A percentile compares a stretch with the other conserved stretches of the same genome.
phyloP scores from a whole-genome alignment of 2,797 vertebrate species.

The Macropodus opercularis region DNA sequence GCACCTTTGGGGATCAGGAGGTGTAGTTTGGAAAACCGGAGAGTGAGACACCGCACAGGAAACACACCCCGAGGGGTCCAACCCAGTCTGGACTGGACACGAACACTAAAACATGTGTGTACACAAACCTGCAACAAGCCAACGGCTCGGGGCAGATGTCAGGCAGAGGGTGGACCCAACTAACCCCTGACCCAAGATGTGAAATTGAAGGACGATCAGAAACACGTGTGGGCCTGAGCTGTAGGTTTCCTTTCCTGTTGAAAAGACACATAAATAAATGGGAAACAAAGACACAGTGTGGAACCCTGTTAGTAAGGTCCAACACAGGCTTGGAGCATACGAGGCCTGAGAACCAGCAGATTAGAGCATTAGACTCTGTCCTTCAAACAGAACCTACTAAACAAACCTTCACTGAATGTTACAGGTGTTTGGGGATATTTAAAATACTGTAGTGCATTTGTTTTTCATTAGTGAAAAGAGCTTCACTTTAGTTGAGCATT shows the following conservation, averaged over 20 bases:
- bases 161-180: slow-evolving; percentile 32
- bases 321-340: slow-evolving; percentile 13
- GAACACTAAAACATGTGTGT: slow-evolving; percentile 60
- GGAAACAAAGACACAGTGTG: slow-evolving; percentile 54
- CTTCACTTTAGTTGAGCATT: background rate
- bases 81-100: slow-evolving; percentile 16
- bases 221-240: slow-evolving; percentile 62
- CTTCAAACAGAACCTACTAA: slow-evolving; percentile 8
- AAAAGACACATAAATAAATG: slow-evolving; percentile 48
- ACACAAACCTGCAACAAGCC: slow-evolving; percentile 48
- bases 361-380: slow-evolving; percentile 32
- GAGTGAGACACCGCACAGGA: slow-evolving; percentile 31
- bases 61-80: slow-evolving; percentile 38
- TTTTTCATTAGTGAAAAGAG: no score
- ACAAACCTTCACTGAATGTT: background rate
- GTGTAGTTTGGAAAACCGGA: slow-evolving; percentile 16
- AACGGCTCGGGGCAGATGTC: slow-evolving; percentile 60
- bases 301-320: slow-evolving; percentile 1
- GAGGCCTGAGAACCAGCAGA: slow-evolving; percentile 37
- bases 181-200: slow-evolving; percentile 57
- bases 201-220: slow-evolving; percentile 63
- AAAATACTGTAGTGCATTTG: no score
- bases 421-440: no score
- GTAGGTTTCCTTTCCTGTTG: slow-evolving; percentile 29
- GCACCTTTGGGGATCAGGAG: slow-evolving; percentile 40